Evolutionary conservation across 2,888 invertebrate genomes (phyloP).

Genomic region (Amiota mariae): DNA sequence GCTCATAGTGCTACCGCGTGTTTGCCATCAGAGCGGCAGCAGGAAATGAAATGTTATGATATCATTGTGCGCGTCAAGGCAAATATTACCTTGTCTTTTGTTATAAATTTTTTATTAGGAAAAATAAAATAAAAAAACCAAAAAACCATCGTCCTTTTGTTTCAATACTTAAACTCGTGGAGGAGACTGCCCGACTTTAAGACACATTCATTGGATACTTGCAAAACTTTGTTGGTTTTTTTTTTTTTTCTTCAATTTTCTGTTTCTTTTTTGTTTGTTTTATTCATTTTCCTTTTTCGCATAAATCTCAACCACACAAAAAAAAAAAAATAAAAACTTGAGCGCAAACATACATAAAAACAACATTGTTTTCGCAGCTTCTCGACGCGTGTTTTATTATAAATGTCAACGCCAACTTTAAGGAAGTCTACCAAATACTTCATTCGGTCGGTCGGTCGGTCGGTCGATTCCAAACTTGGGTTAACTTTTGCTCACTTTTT

Average conservation of each 20-base stretch:
- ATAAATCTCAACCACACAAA: slow-evolving; percentile 7
- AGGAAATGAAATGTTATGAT: slow-evolving; percentile 31
- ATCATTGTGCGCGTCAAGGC: neutral
- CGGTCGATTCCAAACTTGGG: too few species aligned
- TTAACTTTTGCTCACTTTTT: too few species aligned
- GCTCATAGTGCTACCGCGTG: neutral
- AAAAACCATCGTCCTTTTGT: too few species aligned
- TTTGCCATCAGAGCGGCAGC: neutral
- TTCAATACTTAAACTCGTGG: neutral
- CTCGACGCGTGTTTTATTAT: slow-evolving; percentile 16
- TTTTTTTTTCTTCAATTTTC: neutral
- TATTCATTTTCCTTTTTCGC: neutral
- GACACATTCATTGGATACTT: neutral
- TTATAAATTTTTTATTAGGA: slow-evolving; percentile 15
- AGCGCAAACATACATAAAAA: slow-evolving; percentile 1
- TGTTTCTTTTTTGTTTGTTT: neutral
- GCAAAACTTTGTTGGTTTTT: neutral
- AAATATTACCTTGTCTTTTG: slow-evolving; percentile 11
- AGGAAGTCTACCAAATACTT: neutral
- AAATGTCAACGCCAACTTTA: neutral
- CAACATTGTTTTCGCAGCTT: too few species aligned
- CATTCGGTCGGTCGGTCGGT: too few species aligned
- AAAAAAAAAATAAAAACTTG: neutral
- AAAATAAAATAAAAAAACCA: neutral
- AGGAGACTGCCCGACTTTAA: neutral